A percentile compares a stretch with the other conserved stretches of the same genome.
These are phyloP conservation scores for Drosophila rufa DNA, from an alignment of 1,140 invertebrate genomes.

Conservation along the genomic window DNA sequence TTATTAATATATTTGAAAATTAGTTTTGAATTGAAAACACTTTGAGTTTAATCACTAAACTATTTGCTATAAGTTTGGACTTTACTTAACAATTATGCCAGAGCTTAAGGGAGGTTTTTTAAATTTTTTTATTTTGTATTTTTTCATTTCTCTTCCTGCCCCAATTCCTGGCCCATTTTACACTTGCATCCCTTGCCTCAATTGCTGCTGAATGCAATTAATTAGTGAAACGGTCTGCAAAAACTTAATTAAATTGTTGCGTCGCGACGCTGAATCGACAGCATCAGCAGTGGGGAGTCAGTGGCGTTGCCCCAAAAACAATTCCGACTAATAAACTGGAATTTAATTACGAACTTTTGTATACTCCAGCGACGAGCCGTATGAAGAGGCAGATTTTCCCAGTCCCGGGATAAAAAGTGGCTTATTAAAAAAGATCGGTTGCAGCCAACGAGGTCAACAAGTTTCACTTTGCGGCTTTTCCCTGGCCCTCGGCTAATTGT, in stretches of 20 bases:
- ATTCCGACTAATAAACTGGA: conserved; percentile 77
- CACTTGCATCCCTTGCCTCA: conserved; percentile 19
- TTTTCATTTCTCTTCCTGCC: background rate
- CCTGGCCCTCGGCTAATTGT: conserved; percentile 56
- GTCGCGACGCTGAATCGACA: conserved; percentile 29
- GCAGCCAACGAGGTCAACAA: conserved; percentile 53
- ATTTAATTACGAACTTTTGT: conserved; percentile 81
- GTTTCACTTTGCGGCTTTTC: conserved; percentile 63
- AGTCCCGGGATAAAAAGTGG: conserved; percentile 9
- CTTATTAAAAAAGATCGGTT: conserved; percentile 57
- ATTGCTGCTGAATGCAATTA: conserved; percentile 60
- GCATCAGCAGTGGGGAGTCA: conserved; percentile 4
- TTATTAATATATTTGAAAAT: too few relatives aligned
- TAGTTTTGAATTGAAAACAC: too few relatives aligned
- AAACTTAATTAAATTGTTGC: conserved; percentile 63
- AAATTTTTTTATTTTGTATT: too few relatives aligned
- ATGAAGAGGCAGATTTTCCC: conserved; percentile 14
- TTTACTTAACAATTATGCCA: too few relatives aligned
- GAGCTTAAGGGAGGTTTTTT: too few relatives aligned
- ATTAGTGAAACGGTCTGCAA: conserved; percentile 47
- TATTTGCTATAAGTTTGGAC: too few relatives aligned
- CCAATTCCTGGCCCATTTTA: background rate
- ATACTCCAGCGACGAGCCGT: background rate
- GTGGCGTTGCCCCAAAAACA: conserved; percentile 33
- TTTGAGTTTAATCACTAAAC: too few relatives aligned